Evolutionary conservation across 2,888 invertebrate genomes (phyloP), one percentile per base, ranked within the genome.

Genomic region (Caenorhabditis sp.): DNA sequence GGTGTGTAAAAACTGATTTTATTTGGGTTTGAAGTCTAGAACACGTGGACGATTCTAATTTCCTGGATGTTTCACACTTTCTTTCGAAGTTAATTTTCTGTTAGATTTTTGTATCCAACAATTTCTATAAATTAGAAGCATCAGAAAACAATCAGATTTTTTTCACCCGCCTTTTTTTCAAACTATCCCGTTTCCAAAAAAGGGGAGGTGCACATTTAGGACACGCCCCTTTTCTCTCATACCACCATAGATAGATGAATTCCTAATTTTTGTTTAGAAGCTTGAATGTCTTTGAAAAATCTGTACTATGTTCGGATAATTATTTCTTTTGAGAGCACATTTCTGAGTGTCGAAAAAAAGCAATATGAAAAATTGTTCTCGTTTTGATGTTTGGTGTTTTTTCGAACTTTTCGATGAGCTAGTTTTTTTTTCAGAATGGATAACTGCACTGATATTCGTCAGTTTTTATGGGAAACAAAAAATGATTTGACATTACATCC

Each of bases 401-500:
- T 43, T 43, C 17, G 12, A 10, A 17, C 14, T 17, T 43, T 43
- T 43, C 14, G 12, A 12, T 43, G 12, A n/a, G n/a, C n/a, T n/a
- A n/a, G n/a, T n/a, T 31, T 31, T 31, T 10, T 31, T 43, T 43
- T 43, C 43, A 43, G 43, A 58, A 49, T 49, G 49, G 27, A n/a
- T 10, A 60, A 58, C 36, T 83, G 75, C 59, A 67, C 54, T 8
- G 72, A 75, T 55, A 81, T 85, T 49, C 81, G 83, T 23, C 66
- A 68, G n/a, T 84, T 67, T 70, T 70, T 86, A 54, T 84, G 84
- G 82, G 50, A 73, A n/a, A 79, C 77, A 19, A 70, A 78, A 51
- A 65, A 69, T n/a, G 86, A 86, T 62, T 62, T 84, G 51, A 86
- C 86, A 17, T 75, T 83, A 23, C 75, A 85, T 19, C 85, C 85